Evolutionary conservation across 2,888 invertebrate genomes (phyloP).

Genomic region (Leptogaster cylindrica): DNA sequence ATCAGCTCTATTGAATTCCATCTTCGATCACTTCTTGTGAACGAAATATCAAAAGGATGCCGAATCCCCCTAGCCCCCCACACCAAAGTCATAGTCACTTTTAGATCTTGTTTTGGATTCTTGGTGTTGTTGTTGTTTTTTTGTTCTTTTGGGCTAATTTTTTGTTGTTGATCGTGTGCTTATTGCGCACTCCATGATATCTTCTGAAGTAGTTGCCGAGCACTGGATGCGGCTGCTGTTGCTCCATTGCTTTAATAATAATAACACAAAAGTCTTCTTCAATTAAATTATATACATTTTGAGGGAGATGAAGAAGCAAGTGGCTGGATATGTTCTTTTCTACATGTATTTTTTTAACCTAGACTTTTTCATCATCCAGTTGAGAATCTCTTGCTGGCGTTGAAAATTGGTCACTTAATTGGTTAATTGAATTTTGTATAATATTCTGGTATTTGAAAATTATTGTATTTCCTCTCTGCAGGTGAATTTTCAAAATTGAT

Average conservation of each 20-base stretch:
- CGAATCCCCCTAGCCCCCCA: background rate
- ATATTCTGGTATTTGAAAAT: background rate
- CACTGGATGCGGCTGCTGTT: background rate
- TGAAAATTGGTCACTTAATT: slow-evolving; percentile 37
- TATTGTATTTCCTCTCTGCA: slow-evolving; percentile 14
- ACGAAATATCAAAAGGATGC: slow-evolving; percentile 16
- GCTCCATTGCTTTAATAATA: background rate
- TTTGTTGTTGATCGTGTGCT: background rate
- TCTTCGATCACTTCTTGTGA: slow-evolving; percentile 16
- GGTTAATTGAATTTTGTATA: slow-evolving; percentile 38
- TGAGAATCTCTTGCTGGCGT: slow-evolving; percentile 13
- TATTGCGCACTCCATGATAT: slow-evolving; percentile 35
- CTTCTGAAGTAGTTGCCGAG: background rate
- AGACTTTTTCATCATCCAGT: background rate
- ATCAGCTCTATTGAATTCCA: background rate
- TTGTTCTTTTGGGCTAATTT: too few relatives aligned
- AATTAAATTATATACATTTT: background rate
- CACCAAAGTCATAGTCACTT: too few relatives aligned
- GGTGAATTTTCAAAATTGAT: slow-evolving; percentile 33
- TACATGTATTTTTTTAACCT: too few relatives aligned
- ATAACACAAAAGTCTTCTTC: too few relatives aligned
- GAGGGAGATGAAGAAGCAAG: background rate
- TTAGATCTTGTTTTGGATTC: too few relatives aligned
- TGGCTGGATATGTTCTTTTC: too few relatives aligned
- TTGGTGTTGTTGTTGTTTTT: too few relatives aligned